These are phyloP conservation scores for Cyanoliseus patagonus DNA, from an alignment of 2,113 vertebrate genomes.

Conservation along the genomic window DNA sequence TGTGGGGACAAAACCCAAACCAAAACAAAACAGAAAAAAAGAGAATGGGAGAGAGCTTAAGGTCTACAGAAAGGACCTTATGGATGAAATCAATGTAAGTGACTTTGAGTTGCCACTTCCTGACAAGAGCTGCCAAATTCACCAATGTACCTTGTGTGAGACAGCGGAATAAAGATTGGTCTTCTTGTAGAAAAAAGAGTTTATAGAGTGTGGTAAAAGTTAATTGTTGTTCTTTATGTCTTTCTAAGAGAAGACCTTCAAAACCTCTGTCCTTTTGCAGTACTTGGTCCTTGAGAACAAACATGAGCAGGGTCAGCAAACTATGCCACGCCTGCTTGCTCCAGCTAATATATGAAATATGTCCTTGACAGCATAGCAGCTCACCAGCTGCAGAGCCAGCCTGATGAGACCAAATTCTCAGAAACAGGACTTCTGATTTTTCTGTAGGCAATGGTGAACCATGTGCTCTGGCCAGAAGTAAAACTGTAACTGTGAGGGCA, in stretches of 20 bases:
- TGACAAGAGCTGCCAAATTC: background rate
- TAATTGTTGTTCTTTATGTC: background rate
- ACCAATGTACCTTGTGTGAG: background rate
- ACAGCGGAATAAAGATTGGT: background rate
- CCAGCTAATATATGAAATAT: background rate
- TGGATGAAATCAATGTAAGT: background rate
- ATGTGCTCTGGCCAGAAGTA: background rate
- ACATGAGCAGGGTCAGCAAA: background rate
- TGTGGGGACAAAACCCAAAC: background rate
- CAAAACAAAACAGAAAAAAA: no score
- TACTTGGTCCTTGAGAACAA: background rate
- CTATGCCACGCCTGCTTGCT: background rate
- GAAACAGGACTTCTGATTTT: background rate
- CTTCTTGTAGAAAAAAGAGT: background rate
- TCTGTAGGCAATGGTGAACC: background rate
- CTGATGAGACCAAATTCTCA: background rate
- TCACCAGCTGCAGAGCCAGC: background rate
- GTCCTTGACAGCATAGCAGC: background rate
- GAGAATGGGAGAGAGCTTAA: background rate
- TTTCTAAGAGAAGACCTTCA: background rate
- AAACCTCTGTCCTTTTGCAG: background rate
- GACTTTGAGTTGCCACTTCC: background rate
- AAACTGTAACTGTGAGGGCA: background rate
- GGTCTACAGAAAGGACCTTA: background rate
- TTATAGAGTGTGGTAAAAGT: background rate